Evolutionary conservation across 2,113 vertebrate species (phyloP).

Genomic region (Zapornia atra): DNA sequence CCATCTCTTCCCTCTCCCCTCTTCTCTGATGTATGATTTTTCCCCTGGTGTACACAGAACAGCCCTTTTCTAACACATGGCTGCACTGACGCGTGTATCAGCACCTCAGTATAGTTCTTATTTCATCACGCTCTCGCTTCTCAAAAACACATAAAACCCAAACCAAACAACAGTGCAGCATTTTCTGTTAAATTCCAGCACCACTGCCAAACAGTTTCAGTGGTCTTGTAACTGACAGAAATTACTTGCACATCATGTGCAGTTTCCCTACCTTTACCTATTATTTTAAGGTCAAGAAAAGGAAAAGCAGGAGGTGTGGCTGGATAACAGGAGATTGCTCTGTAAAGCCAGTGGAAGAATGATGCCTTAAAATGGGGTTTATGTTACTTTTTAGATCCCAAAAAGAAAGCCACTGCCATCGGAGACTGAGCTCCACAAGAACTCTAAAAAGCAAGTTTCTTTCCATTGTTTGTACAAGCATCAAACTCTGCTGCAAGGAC

Average conservation of each 20-base stretch:
- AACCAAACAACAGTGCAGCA: not conserved
- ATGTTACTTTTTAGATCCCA: not conserved
- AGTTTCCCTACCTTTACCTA: not conserved
- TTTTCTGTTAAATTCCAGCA: not conserved
- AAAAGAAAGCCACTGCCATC: not conserved
- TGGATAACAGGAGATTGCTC: not conserved
- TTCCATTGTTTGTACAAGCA: not conserved
- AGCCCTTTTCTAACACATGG: not conserved
- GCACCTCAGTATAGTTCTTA: not conserved
- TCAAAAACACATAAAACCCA: no score
- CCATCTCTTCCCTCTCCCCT: not conserved
- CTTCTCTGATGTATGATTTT: not conserved
- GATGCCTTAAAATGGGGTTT: not conserved
- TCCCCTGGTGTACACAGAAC: not conserved
- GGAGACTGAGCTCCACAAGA: not conserved
- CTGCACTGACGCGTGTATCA: not conserved
- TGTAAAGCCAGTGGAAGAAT: not conserved
- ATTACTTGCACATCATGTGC: not conserved
- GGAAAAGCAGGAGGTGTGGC: not conserved
- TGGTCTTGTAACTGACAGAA: not conserved
- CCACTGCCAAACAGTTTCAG: not conserved
- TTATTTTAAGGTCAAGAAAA: not conserved
- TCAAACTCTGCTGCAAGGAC: not conserved
- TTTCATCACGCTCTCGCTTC: not conserved
- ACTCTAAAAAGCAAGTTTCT: not conserved